Percentiles rank a stretch among this genome's conserved stretches.
phyloP scores from a whole-genome alignment of 30 jellyfish, hydroid and myxozoan species.

The Chironex yamaguchii region DNA sequence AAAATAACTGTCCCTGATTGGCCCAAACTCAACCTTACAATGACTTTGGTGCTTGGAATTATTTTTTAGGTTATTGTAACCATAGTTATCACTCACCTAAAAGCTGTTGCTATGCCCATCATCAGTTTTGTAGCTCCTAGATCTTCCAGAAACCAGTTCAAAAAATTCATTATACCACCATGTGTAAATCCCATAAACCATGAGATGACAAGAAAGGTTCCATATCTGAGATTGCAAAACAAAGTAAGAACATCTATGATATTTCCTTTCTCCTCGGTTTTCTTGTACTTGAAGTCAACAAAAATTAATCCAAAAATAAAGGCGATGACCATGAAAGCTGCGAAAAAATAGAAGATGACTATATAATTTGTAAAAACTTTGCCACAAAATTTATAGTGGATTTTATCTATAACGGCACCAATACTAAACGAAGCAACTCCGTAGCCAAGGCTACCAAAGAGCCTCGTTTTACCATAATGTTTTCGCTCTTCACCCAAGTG shows the following conservation, averaged over 20 bases:
- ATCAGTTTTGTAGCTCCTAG: conserved; percentile 95
- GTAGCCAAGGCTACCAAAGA: conserved; percentile 97
- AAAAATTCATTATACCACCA: conserved; percentile 98
- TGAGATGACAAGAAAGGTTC: conserved; percentile 82
- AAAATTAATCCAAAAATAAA: conserved; percentile 84
- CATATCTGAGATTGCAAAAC: conserved; percentile 68
- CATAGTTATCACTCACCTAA: too few species aligned
- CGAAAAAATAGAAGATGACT: conserved; percentile 81
- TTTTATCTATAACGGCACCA: conserved; percentile 90
- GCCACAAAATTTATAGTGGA: conserved; percentile 86
- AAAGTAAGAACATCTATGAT: conserved; percentile 65
- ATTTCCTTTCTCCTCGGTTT: conserved; percentile 25
- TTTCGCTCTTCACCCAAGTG: conserved; percentile 84
- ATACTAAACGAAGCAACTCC: conserved; percentile 96
- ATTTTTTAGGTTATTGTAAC: too few species aligned
- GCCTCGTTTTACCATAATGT: conserved; percentile 94
- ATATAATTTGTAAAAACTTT: conserved; percentile 82
- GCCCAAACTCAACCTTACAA: too few species aligned
- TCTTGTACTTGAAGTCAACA: conserved; percentile 70
- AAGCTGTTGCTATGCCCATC: conserved; percentile 99
- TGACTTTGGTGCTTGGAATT: too few species aligned
- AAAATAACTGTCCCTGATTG: too few species aligned
- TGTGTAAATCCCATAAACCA: conserved; percentile 98
- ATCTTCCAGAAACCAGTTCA: conserved; percentile 98
- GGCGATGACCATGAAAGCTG: conserved; percentile 87